Base-by-base conservation (phyloP, 1,140 invertebrate genomes). In the Pseudomyrmex sp. region DNA sequence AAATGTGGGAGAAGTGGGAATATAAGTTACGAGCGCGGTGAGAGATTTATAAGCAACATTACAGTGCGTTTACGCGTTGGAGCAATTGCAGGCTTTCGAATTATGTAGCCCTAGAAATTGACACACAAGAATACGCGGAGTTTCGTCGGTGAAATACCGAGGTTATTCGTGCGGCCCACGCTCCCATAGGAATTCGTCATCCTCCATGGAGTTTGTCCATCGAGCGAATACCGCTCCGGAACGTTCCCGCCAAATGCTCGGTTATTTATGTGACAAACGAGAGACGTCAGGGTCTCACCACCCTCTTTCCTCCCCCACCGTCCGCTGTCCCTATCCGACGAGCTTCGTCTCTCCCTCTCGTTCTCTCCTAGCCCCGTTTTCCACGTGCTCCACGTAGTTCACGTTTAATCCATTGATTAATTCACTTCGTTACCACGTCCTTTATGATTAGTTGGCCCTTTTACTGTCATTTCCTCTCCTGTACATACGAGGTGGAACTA, bases 381-480 rank as follows among this genome's bases (percentile, higher is more conserved):
- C 85, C 66, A 76, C 72, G 76, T 74, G 82, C 73, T 86, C 58
- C 73, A 86, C 83, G 82, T 86, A 84, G 90, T 88, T 91, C 90
- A 88, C 88, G 88, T 91, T 94, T 94, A 94, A 94, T 94, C 92
- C 93, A 94, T 94, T 94, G 94, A 94, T 94, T 94, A 94, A 94
- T 94, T 93, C 92, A 93, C 93, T 93, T 93, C 87, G 90, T 88
- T 91, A 89, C 90, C 88, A 89, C 90, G 92, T 94, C 92, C 91
- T 92, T 93, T 93, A 92, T 93, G 92, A 94, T 93, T 94, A 93
- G 90, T 90, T 90, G 89, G 89, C 86, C 90, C 92, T 85, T 35
- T 90, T 85, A 87, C 82, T 83, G 85, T 73, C 80, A 84, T 87
- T 86, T 90, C 83, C 85, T 89, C 88, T 88, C 72, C 66, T 83